Base-by-base conservation (phyloP, 2,888 invertebrate species). In the Lycia hirtaria region DNA sequence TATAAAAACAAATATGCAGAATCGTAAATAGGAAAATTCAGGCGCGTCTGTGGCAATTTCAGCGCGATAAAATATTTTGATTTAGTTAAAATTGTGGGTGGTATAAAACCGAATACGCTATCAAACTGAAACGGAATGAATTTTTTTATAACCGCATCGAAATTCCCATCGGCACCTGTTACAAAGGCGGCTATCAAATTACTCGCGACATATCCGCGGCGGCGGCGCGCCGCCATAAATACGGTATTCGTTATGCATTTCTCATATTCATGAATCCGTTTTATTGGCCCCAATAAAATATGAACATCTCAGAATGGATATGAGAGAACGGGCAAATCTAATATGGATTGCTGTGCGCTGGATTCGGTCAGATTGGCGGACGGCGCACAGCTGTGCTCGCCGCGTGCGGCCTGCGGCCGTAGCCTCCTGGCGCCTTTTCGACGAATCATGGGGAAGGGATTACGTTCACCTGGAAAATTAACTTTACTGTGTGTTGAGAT, bases 281-380 rank as follows among this genome's bases (percentile, higher is more conserved):
- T 92, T 92, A 92, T 92, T 92, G 92, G 92, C 88, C 88, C 85
- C 91, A 91, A 92, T 92, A 92, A 92, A 92, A 92, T 92, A 92
- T 92, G 92, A 92, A 92, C 92, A 92, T 92, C 92, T 92, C 87
- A 87, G 90, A 92, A 92, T 91, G 92, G 92, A 89, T 92, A 89
- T 87, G 89, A 88, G 88, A 87, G 87, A 86, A 87, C 89, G 86
- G 84, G 89, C 86, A 85, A 91, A 92, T 92, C 90, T 92, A 92
- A 92, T 92, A 92, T 92, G 88, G 88, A 91, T 92, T 87, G 88
- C 85, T 85, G 69, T 83, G 88, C 86, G 90, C 89, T 80, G 86
- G 89, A 87, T 91, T 87, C 86, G 81, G 84, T 78, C 82, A 82
- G 80, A 84, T 81, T 79, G 82, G 80, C 72, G 78, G 74, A 22